These are phyloP conservation scores for Anguilla marmorata DNA, from an alignment of 2,797 vertebrate species.

Conservation along the genomic window DNA sequence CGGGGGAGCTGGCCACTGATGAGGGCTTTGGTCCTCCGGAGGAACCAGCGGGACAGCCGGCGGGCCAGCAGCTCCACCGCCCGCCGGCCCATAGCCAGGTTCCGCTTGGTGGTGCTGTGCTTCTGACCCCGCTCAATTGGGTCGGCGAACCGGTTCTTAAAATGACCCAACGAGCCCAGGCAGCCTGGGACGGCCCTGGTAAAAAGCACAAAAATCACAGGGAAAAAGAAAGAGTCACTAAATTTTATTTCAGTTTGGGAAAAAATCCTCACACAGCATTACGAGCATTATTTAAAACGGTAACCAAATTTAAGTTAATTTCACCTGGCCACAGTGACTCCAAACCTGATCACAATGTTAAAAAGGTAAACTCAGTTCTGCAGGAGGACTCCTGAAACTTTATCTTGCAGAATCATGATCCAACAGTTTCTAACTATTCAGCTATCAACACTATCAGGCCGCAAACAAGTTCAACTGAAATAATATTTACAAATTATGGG, in stretches of 20 bases:
- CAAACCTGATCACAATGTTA: background rate
- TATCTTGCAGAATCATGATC: background rate
- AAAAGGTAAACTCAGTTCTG: background rate
- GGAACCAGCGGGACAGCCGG: conserved; percentile 81
- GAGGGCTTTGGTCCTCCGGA: conserved; percentile 87
- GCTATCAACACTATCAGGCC: background rate
- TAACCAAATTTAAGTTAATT: background rate
- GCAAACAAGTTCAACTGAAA: background rate
- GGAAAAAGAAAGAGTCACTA: background rate
- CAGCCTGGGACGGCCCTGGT: conserved; percentile 88
- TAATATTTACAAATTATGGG: background rate
- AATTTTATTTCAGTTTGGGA: too few relatives aligned
- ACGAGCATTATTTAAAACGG: background rate
- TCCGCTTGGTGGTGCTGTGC: conserved; percentile 88
- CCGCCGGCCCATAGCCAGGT: conserved; percentile 85
- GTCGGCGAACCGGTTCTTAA: conserved; percentile 85
- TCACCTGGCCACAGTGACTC: background rate
- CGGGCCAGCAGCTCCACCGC: conserved; percentile 75
- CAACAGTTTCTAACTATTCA: background rate
- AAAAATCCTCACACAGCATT: background rate
- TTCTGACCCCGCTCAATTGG: conserved; percentile 90
- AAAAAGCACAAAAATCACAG: conserved; percentile 35
- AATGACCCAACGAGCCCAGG: conserved; percentile 76
- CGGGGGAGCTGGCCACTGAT: conserved; percentile 88
- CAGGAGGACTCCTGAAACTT: background rate